Evolutionary conservation across 2,888 invertebrate species (phyloP), one percentile per base, ranked within the genome.

Genomic region (Ypsolopha sequella): DNA sequence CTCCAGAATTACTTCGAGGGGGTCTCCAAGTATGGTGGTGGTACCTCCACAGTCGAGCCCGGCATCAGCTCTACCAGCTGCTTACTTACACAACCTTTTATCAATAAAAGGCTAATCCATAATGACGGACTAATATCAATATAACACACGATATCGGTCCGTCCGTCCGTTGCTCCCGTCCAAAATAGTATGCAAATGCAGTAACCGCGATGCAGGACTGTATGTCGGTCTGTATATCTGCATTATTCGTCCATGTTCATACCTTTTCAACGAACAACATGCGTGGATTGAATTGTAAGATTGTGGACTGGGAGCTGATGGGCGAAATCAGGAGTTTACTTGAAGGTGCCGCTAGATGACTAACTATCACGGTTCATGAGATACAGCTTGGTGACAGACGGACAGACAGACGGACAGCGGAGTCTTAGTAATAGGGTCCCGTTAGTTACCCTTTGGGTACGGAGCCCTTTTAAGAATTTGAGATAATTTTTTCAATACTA

Each of bases 51-150:
- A n/a, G n/a, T n/a, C n/a, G n/a, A n/a, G n/a, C n/a, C n/a, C n/a
- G n/a, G n/a, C n/a, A n/a, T n/a, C n/a, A n/a, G n/a, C n/a, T n/a
- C n/a, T n/a, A n/a, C n/a, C n/a, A n/a, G n/a, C n/a, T n/a, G n/a
- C n/a, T 24, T 24, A 24, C 24, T 24, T 2, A 24, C 4, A 24
- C 24, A 24, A 24, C 4, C 24, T 3, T 24, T 2, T 24, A 24
- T 24, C 24, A 24, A 24, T 24, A 24, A 24, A 24, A 24, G n/a
- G 46, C 47, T 41, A 48, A 44, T 46, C 46, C 46, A 39, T 46
- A 44, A 52, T 52, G 54, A 53, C 54, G 53, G 41, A 38, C 39
- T 33, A 50, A 53, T 55, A 55, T 11, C n/a, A 39, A 39, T 39
- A 46, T 35, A 46, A 34, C 11, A 35, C 33, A 11, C 4, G n/a